phyloP scores from a whole-genome alignment of 1,140 invertebrate species.

The Potamilus streckersoni region DNA sequence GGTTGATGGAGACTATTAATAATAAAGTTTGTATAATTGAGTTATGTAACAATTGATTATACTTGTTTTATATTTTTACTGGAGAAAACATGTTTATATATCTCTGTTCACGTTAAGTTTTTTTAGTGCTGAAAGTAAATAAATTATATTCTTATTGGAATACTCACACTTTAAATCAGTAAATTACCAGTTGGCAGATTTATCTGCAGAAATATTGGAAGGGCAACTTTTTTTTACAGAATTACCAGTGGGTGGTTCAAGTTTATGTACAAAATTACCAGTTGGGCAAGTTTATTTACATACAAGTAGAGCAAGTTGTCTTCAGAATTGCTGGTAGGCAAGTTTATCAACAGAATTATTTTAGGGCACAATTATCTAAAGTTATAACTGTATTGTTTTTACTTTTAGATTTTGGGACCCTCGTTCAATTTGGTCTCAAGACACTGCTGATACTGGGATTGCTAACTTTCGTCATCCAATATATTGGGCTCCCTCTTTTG shows the following conservation, averaged over 20 bases:
- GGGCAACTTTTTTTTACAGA: too few relatives aligned
- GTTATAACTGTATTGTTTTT: not conserved
- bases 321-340: not conserved
- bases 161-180: not conserved
- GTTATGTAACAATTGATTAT: too few relatives aligned
- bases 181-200: not conserved
- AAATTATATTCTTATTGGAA: not conserved
- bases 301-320: not conserved
- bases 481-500: conserved; percentile 8
- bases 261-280: too few relatives aligned
- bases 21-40: too few relatives aligned
- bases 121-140: not conserved
- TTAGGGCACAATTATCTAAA: not conserved
- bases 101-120: not conserved
- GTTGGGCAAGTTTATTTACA: too few relatives aligned
- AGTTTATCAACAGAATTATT: conserved; percentile 1
- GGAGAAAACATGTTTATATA: too few relatives aligned
- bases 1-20: too few relatives aligned
- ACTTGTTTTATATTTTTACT: too few relatives aligned
- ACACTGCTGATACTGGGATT: conserved; percentile 19
- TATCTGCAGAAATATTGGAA: not conserved
- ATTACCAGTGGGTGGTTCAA: too few relatives aligned
- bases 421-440: conserved; percentile 14
- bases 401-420: conserved; percentile 12
- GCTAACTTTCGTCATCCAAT: conserved; percentile 35